These are phyloP conservation scores for Ceratitis capitata DNA, from an alignment of 1,140 invertebrate genomes.

Conservation along the genomic window DNA sequence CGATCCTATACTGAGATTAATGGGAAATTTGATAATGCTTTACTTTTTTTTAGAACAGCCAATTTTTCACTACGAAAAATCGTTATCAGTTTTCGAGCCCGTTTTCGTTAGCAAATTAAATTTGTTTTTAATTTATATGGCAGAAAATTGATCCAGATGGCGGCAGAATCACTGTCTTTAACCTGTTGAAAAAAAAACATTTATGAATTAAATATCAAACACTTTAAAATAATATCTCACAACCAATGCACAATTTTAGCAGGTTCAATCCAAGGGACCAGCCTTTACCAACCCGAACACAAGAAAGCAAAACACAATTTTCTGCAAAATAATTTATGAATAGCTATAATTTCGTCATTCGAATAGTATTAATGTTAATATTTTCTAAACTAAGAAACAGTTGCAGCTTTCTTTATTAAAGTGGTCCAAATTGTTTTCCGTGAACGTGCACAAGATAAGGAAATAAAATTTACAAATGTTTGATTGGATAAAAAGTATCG, in stretches of 20 bases:
- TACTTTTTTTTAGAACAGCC: no score
- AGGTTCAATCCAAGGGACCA: no score
- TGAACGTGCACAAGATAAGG: not conserved
- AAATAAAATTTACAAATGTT: not conserved
- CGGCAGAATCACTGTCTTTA: no score
- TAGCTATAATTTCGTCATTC: not conserved
- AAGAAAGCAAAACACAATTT: not conserved
- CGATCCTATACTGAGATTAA: not conserved
- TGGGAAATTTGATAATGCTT: not conserved
- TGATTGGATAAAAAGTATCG: slow-evolving; percentile 18
- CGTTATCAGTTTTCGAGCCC: no score
- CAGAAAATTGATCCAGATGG: no score
- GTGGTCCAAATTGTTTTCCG: not conserved
- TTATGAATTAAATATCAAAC: no score
- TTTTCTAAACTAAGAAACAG: not conserved
- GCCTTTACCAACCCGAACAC: not conserved
- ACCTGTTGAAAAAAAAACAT: no score
- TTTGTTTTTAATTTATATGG: no score
- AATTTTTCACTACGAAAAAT: no score
- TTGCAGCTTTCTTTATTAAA: not conserved
- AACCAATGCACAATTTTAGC: not conserved
- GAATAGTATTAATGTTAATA: not conserved
- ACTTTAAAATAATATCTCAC: no score
- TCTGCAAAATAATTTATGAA: not conserved
- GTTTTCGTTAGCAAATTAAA: no score